phyloP scores from a whole-genome alignment of 2,113 vertebrate species.

The Actinemys pallida region DNA sequence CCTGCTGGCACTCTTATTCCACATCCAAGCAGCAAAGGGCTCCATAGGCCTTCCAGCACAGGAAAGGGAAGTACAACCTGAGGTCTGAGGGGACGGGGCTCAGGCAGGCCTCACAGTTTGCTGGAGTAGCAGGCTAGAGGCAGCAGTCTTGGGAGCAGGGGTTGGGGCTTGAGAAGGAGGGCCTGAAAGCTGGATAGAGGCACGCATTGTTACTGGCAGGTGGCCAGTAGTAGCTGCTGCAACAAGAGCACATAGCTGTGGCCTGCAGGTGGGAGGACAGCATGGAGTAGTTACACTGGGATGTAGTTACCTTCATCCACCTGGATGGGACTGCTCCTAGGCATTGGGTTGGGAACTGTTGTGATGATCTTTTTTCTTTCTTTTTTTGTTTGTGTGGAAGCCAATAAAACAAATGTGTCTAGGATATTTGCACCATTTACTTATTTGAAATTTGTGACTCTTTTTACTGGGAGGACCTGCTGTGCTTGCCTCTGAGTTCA shows the following conservation, averaged over 20 bases:
- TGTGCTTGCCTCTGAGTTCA: accelerated
- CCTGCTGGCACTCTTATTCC: accelerated
- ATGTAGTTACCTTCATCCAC: neutral
- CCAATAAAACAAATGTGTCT: accelerated
- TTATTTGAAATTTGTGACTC: neutral
- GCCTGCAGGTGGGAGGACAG: neutral
- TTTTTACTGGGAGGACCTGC: neutral
- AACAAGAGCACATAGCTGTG: neutral
- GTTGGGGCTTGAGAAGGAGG: too few species aligned
- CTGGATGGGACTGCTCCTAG: neutral
- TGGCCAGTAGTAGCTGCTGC: accelerated
- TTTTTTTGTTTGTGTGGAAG: neutral
- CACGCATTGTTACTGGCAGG: neutral
- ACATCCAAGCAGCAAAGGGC: accelerated
- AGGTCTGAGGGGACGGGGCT: neutral
- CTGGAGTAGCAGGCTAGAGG: neutral
- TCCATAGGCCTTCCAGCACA: accelerated
- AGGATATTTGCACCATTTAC: neutral
- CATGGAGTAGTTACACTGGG: neutral
- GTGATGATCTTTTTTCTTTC: neutral
- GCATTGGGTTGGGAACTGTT: neutral
- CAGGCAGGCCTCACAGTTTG: neutral
- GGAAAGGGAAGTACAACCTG: neutral
- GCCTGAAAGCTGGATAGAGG: neutral
- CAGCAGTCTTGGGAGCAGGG: neutral